Base-by-base conservation (phyloP, 2,888 invertebrate genomes). In the Ashinkailepas kermadecensis region DNA sequence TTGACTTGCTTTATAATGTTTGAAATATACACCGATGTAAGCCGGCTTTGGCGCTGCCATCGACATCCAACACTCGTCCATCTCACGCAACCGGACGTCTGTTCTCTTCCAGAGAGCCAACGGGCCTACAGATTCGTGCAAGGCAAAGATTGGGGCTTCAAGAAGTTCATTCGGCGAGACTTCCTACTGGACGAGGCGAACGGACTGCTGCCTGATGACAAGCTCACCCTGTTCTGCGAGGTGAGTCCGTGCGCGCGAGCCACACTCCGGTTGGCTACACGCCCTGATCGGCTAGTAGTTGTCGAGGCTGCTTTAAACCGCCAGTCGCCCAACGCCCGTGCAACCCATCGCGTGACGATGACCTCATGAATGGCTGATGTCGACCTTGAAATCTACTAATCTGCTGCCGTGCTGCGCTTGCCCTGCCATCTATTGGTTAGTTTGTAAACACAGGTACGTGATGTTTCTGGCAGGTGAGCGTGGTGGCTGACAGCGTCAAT, bases 131-230 rank as follows among this genome's bases (percentile, higher is more conserved):
- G 99, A 90, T 99, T 99, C 89, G 99, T 99, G 84, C 99, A 99
- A 90, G 99, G 99, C 86, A 99, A 99, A 90, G 99, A 99, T 91
- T 99, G 99, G 99, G 99, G 99, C 83, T 99, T 99, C 91, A 99
- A 99, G 90, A 99, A 99, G 89, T 99, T 99, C 88, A 99, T 99
- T 85, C 92, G 99, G 87, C 92, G 99, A 89, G 99, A 99, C 89
- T 99, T 99, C 89, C 91, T 99, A 84, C 90, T 99, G 88, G 99
- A 99, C 88, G 99, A 99, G 90, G 96, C 96, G 83, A 99, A 99
- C 88, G 99, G 99, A 85, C 91, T 99, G 80, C 90, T 99, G 86
- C 99, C 99, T 25, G 99, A 99, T 88, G 99, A 99, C 89, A 97
- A 98, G 90, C 91, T 99, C 88, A 99, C 99, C 88, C 97, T 99